Evolutionary conservation across 2,113 vertebrate species (phyloP).

Genomic region (Lontra canadensis): DNA sequence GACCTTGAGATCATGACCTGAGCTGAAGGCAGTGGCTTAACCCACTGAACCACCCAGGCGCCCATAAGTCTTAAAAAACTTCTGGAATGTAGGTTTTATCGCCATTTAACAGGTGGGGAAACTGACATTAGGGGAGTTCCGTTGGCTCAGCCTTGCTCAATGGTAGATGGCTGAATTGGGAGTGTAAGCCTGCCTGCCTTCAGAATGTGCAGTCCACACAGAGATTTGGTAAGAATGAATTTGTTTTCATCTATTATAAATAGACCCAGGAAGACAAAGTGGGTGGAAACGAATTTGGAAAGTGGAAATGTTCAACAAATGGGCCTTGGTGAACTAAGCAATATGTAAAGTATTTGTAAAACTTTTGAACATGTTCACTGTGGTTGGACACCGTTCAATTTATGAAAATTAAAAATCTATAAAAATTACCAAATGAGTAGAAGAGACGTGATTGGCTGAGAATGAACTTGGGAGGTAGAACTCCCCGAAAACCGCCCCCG

Average conservation of each 20-base stretch:
- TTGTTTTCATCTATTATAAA: constrained; percentile 4
- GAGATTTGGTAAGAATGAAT: background rate
- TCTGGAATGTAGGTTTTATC: background rate
- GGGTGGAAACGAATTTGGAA: background rate
- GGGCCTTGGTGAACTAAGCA: background rate
- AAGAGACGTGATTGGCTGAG: constrained; percentile 1
- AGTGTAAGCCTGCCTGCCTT: background rate
- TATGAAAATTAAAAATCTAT: constrained; percentile 10
- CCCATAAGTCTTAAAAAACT: background rate
- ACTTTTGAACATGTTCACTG: background rate
- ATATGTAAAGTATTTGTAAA: background rate
- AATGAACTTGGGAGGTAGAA: background rate
- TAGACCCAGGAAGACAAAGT: background rate
- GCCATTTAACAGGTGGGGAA: background rate
- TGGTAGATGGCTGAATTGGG: background rate
- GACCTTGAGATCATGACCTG: no score
- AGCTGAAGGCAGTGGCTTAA: no score
- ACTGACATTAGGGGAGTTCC: background rate
- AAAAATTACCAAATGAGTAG: background rate
- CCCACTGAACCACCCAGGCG: no score
- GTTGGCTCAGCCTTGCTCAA: background rate
- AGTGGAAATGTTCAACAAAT: background rate
- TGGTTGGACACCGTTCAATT: constrained; percentile 4
- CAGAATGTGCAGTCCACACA: background rate
- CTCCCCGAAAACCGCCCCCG: background rate